phyloP scores from a whole-genome alignment of 2,113 vertebrate species.

The Pristiophorus japonicus region DNA sequence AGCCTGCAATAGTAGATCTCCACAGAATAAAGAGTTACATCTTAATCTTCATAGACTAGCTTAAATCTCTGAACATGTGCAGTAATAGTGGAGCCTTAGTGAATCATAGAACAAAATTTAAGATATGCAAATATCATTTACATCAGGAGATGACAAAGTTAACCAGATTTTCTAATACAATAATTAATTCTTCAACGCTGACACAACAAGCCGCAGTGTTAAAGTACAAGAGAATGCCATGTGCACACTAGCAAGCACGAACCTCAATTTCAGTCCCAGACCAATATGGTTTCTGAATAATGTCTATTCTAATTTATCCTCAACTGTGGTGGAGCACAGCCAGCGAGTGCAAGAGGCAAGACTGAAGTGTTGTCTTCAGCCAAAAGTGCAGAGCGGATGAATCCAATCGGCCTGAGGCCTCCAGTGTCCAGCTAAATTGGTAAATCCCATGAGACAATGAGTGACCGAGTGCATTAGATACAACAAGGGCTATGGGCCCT shows the following conservation, averaged over 20 bases:
- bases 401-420: not conserved
- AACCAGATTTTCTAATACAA: not conserved
- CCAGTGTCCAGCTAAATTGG: not conserved
- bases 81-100: not conserved
- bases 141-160: not conserved
- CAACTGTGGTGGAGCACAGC: not conserved
- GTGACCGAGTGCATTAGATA: not conserved
- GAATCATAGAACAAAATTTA: not conserved
- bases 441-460: not conserved
- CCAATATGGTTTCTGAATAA: not conserved
- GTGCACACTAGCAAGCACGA: not conserved
- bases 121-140: not conserved
- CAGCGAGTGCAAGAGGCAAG: not conserved
- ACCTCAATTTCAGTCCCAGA: not conserved
- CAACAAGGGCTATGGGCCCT: not conserved
- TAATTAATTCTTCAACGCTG: not conserved
- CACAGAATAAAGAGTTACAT: not conserved
- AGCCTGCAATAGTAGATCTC: not conserved
- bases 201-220: not conserved
- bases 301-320: not conserved
- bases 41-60: not conserved
- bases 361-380: not conserved
- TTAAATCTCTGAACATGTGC: not conserved
- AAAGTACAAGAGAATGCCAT: not conserved
- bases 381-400: not conserved